These are phyloP conservation scores for Arothron firmamentum DNA, from an alignment of 2,113 vertebrate species.

Conservation along the genomic window DNA sequence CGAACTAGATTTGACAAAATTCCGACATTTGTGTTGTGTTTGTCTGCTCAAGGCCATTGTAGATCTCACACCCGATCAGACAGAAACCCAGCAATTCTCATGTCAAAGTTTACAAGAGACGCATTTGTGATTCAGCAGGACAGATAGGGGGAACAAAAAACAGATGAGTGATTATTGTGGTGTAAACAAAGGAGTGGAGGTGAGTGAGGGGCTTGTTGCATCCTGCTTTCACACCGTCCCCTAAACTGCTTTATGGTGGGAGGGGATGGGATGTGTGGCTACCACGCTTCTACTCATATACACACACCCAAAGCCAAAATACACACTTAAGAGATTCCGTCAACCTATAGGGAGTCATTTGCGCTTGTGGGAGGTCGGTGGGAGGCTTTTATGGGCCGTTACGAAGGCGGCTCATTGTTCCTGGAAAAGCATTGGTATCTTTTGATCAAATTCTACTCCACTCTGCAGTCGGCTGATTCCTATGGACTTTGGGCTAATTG, in stretches of 20 bases:
- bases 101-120: no score
- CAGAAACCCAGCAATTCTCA: no score
- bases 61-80: no score
- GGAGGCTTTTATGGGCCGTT: constrained; percentile 65
- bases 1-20: no score
- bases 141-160: background rate
- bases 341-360: constrained; percentile 62
- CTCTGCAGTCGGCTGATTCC: constrained; percentile 62
- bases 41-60: no score
- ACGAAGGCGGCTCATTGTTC: constrained; percentile 51
- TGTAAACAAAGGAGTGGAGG: background rate
- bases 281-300: constrained; percentile 36
- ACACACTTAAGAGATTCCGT: constrained; percentile 50
- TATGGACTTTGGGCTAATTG: constrained; percentile 62
- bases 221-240: constrained; percentile 36
- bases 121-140: no score
- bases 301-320: constrained; percentile 50
- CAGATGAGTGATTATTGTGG: background rate
- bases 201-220: constrained; percentile 36
- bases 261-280: constrained; percentile 43
- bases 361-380: constrained; percentile 35
- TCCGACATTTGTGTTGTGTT: no score
- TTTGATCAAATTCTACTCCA: constrained; percentile 70
- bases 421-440: constrained; percentile 65
- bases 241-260: constrained; percentile 49